Evolutionary conservation across 2,113 vertebrate species (phyloP).

Genomic region (Phalacrocorax carbo): DNA sequence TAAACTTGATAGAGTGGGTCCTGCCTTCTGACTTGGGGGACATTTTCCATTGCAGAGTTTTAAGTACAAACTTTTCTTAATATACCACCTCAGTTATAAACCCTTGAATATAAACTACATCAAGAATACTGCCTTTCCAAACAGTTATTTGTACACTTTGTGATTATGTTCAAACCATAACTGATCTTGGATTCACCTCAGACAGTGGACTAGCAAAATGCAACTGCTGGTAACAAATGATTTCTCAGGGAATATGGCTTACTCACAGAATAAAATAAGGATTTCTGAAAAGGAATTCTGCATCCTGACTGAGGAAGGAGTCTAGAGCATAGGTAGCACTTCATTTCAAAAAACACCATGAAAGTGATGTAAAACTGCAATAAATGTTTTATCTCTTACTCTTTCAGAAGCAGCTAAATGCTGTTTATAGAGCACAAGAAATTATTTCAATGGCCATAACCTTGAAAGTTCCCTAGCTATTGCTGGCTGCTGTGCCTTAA

Average conservation of each 20-base stretch:
- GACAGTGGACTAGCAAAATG: not conserved
- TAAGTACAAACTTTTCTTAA: not conserved
- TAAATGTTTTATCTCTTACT: not conserved
- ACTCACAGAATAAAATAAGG: not conserved
- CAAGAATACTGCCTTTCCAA: not conserved
- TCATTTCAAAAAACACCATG: not conserved
- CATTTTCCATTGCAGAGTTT: conserved; percentile 25
- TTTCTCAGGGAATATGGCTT: not conserved
- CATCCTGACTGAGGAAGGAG: not conserved
- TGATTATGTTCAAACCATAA: not conserved
- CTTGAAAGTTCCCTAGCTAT: not conserved
- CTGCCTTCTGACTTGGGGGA: conserved; percentile 26
- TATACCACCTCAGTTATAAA: not conserved
- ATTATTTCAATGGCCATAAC: not conserved
- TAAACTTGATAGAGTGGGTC: conserved; percentile 23
- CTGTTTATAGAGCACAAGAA: not conserved
- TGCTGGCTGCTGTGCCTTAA: not conserved
- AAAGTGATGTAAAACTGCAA: not conserved
- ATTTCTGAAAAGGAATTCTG: not conserved
- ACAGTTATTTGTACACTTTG: not conserved
- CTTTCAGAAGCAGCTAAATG: not conserved
- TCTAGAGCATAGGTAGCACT: not conserved
- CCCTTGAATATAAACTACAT: not conserved
- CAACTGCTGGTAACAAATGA: not conserved
- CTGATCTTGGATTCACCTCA: not conserved